Evolutionary conservation across 1,140 invertebrate genomes (phyloP), one percentile per base, ranked within the genome.

Genomic region (Plectrocnemia conspersa): DNA sequence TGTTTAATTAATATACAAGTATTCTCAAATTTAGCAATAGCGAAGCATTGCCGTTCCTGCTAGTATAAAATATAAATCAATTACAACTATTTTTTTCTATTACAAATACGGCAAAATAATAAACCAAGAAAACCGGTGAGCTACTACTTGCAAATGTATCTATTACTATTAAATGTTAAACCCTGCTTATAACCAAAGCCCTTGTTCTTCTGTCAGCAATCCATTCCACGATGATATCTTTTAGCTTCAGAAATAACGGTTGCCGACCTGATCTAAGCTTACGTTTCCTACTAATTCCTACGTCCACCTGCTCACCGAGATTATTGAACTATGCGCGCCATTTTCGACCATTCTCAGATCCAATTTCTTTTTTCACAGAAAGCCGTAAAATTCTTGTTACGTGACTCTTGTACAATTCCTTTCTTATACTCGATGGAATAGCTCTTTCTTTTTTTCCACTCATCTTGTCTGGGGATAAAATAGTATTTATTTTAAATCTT

Each of bases 391-490:
- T 47, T 29, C 2, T 16, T 6, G 10, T 32, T 21, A 7, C 18
- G 2, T 2, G 44, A 47, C 1, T 29, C 44, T 19, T 47, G 13
- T 16, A 47, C 29, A 18, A 47, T 32, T 32, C 18, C 29, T 19
- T 32, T 47, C 18, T 47, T 29, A n/a, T 47, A 47, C 15, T 47
- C 44, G n/a, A 42, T n/a, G n/a, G 40, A 42, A 42, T 42, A 42
- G n/a, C 40, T 42, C 22, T 42, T 42, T 13, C 22, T 42, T 22
- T 42, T 41, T 41, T 42, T 42, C 5, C 40, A 42, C 22, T 42
- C 22, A 13, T 42, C 4, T 42, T 16, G 2, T 35, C 32, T 35
- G 40, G 40, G 40, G 19, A 7, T n/a, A 23, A 23, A 42, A 42
- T 23, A 41, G 19, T 40, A 40, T 21, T 40, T 18, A 2, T 18